Percentiles rank a stretch among this genome's conserved stretches.
Evolutionary conservation across 2,797 vertebrate species (phyloP).

Genomic region (Tangara arthus): DNA sequence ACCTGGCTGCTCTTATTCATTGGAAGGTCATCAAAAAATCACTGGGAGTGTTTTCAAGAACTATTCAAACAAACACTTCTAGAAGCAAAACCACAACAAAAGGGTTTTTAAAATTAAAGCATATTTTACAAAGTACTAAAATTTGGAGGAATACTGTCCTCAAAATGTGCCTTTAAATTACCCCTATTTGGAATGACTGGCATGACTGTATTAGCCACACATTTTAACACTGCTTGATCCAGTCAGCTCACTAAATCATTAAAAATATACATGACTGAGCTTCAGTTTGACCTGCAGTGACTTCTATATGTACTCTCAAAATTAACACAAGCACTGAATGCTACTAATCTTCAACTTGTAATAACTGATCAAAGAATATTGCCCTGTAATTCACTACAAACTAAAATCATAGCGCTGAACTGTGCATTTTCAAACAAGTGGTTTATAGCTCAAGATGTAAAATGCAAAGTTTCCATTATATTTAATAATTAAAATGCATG

Average conservation of each 20-base stretch:
- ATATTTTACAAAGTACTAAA: not conserved
- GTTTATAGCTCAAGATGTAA: constrained; percentile 44
- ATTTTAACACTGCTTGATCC: not conserved
- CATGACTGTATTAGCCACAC: not conserved
- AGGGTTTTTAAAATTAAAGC: not conserved
- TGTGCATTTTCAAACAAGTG: constrained; percentile 51
- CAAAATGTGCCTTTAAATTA: not conserved
- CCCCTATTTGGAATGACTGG: not conserved
- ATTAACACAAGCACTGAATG: constrained; percentile 40
- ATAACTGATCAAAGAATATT: constrained; percentile 60
- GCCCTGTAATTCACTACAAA: constrained; percentile 42
- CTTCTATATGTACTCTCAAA: constrained; percentile 47
- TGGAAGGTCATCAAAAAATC: not conserved
- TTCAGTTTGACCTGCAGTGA: constrained; percentile 46
- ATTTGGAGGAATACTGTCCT: not conserved
- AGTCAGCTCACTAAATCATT: constrained; percentile 2
- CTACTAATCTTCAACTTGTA: constrained; percentile 45
- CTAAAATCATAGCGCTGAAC: constrained; percentile 44
- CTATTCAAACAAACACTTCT: not conserved
- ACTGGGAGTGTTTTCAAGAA: not conserved
- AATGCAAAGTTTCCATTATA: constrained; percentile 60
- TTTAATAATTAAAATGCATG: constrained; percentile 65
- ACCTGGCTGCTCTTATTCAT: not conserved
- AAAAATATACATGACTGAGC: not conserved
- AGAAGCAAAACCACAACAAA: not conserved